Evolutionary conservation across 2,797 vertebrate genomes (phyloP).

Genomic region (Hoplostethus mediterraneus): DNA sequence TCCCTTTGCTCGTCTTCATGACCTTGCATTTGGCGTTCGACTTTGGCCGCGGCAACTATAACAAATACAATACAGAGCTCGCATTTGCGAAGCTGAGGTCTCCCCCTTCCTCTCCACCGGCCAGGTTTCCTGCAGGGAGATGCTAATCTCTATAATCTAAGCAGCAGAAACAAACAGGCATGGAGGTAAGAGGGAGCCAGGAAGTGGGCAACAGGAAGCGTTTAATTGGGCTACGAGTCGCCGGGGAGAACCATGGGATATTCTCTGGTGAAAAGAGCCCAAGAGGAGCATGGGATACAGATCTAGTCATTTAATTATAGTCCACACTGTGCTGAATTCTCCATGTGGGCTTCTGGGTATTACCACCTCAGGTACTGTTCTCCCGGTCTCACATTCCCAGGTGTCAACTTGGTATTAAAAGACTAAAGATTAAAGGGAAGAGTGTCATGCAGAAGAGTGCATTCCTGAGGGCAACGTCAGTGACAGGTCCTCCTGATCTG

Average conservation of each 20-base stretch:
- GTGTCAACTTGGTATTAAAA: conserved; percentile 5
- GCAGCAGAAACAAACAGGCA: conserved; percentile 74
- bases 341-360: not conserved
- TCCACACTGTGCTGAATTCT: not conserved
- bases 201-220: conserved; percentile 70
- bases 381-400: not conserved
- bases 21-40: conserved; percentile 6
- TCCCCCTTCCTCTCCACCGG: conserved; percentile 80
- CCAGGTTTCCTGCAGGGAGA: conserved; percentile 80
- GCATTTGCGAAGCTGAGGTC: conserved; percentile 71
- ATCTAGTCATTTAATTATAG: not conserved
- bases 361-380: not conserved
- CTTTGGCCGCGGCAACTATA: conserved; percentile 5
- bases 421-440: conserved; percentile 3
- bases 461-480: conserved; percentile 6
- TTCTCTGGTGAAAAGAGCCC: conserved; percentile 20
- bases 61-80: conserved; percentile 52
- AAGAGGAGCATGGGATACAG: conserved; percentile 16
- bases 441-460: not conserved
- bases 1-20: conserved; percentile 7
- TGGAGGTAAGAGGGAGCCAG: conserved; percentile 60
- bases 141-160: conserved; percentile 79
- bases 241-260: conserved; percentile 13
- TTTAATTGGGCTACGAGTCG: conserved; percentile 61
- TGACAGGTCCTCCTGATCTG: conserved; percentile 13